Evolutionary conservation across 2,113 vertebrate genomes (phyloP).

Genomic region (Ictidomys tridecemlineatus): DNA sequence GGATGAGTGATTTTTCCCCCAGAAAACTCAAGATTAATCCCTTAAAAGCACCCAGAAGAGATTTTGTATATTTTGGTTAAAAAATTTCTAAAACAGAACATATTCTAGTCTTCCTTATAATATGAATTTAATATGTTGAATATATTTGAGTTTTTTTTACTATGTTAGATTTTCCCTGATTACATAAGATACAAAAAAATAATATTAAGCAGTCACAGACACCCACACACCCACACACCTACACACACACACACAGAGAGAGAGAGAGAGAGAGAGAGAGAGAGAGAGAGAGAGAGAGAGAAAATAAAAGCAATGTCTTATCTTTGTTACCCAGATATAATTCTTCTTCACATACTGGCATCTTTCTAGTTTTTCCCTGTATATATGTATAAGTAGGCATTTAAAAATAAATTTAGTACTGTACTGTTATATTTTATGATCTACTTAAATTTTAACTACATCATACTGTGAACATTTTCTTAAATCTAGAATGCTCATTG

Average conservation of each 20-base stretch:
- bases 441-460: constrained; percentile 51
- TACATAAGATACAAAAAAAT: constrained; percentile 48
- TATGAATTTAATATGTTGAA: constrained; percentile 44
- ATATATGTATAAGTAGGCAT: neutral
- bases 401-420: constrained; percentile 54
- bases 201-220: constrained; percentile 46
- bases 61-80: constrained; percentile 55
- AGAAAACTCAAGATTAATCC: constrained; percentile 53
- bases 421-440: constrained; percentile 1
- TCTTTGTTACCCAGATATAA: constrained; percentile 28
- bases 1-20: constrained; percentile 40
- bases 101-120: constrained; percentile 28
- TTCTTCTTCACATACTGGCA: neutral
- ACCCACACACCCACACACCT: constrained; percentile 14
- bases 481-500: neutral
- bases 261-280: neutral
- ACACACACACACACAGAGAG: constrained; percentile 32
- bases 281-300: neutral
- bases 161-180: neutral
- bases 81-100: constrained; percentile 37
- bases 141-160: constrained; percentile 30
- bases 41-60: constrained; percentile 47
- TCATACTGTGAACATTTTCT: neutral
- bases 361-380: neutral
- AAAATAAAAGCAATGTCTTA: constrained; percentile 11